A percentile compares a stretch with the other conserved stretches of the same genome.
Evolutionary conservation across 2,797 vertebrate species (phyloP).

Genomic region (Notamacropus eugenii): DNA sequence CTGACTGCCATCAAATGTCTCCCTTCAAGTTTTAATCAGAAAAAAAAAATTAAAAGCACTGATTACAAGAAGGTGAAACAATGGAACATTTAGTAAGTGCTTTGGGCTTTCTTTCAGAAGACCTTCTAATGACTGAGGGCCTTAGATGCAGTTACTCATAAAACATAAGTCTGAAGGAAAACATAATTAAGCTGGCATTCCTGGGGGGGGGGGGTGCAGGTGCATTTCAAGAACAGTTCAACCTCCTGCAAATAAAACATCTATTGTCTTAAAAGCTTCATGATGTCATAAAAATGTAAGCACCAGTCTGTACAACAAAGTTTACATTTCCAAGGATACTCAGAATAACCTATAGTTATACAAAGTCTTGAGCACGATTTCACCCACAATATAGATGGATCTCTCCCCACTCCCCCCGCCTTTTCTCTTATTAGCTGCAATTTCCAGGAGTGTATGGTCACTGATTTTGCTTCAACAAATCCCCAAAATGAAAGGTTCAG

Average conservation of each 20-base stretch:
- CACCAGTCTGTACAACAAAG: conserved; percentile 60
- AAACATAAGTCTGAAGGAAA: conserved; percentile 51
- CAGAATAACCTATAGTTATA: conserved; percentile 53
- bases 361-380: conserved; percentile 55
- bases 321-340: conserved; percentile 77
- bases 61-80: conserved; percentile 48
- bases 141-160: not conserved
- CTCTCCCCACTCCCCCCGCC: conserved; percentile 60
- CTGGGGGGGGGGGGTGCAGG: not conserved
- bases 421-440: conserved; percentile 59
- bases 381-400: conserved; percentile 57
- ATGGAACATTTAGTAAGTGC: conserved; percentile 23
- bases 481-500: conserved; percentile 56
- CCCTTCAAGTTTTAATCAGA: conserved; percentile 42
- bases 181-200: not conserved
- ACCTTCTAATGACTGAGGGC: conserved; percentile 38
- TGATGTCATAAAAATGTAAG: conserved; percentile 76
- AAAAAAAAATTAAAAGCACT: conserved; percentile 3
- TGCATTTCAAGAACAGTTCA: not conserved
- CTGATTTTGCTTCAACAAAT: conserved; percentile 34
- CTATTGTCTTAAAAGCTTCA: conserved; percentile 68
- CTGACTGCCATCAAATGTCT: conserved; percentile 47
- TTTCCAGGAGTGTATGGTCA: conserved; percentile 56
- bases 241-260: conserved; percentile 67
- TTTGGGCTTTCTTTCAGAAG: conserved; percentile 24